Evolutionary conservation across 2,888 invertebrate genomes (phyloP).

Genomic region (Mythimna impura): DNA sequence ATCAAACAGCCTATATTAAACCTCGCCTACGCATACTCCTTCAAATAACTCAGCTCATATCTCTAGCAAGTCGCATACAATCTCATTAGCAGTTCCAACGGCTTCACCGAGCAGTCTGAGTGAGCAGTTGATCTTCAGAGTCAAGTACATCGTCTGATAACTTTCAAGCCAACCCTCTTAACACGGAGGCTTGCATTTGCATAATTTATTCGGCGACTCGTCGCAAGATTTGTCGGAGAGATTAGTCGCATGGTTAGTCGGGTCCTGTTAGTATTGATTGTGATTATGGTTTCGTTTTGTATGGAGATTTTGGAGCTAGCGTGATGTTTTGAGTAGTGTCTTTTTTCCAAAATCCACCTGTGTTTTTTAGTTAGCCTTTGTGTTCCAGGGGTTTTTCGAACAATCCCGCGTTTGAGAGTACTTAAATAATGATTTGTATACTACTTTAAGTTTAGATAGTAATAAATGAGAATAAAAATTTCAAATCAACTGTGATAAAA

Average conservation of each 20-base stretch:
- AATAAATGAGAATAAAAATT: no score
- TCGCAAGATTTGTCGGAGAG: constrained; percentile 40
- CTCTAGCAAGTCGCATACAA: constrained; percentile 53
- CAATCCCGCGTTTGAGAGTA: no score
- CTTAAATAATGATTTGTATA: no score
- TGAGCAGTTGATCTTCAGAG: constrained; percentile 70
- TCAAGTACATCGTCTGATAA: constrained; percentile 71
- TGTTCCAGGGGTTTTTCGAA: no score
- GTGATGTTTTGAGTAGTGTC: no score
- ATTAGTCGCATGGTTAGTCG: constrained; percentile 41
- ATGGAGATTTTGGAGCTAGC: constrained; percentile 1
- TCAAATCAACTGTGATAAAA: no score
- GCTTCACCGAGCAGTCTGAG: constrained; percentile 53
- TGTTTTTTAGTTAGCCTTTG: no score
- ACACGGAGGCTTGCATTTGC: constrained; percentile 67
- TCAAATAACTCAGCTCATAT: constrained; percentile 51
- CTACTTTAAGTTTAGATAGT: no score
- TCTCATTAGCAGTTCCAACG: constrained; percentile 60
- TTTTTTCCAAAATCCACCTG: no score
- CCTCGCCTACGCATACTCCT: constrained; percentile 23
- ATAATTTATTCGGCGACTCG: constrained; percentile 68
- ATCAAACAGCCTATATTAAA: neutral
- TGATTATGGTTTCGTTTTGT: constrained; percentile 19
- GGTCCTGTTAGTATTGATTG: constrained; percentile 47
- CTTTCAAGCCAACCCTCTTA: constrained; percentile 70